Conservation (phyloP, 1,140 invertebrate genomes). For the Platorchestia sp. region DNA sequence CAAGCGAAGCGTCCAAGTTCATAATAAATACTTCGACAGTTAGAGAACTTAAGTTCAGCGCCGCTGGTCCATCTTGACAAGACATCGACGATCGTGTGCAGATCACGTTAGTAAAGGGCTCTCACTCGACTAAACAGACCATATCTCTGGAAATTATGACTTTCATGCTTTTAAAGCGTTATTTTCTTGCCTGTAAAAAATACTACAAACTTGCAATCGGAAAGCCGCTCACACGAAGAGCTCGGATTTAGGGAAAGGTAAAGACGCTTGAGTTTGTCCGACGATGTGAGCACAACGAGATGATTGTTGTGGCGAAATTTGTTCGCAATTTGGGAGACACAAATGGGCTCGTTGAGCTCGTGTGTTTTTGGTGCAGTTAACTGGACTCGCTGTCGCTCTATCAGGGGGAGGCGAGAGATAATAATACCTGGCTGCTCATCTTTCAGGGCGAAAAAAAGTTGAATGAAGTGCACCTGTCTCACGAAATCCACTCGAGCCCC, state of each 20-base stretch:
- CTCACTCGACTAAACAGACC: slow-evolving; percentile 44
- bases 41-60: slow-evolving; percentile 33
- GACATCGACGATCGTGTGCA: slow-evolving; percentile 49
- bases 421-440: not conserved
- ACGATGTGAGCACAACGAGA: not conserved
- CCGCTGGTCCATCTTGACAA: slow-evolving; percentile 17
- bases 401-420: not conserved
- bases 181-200: not conserved
- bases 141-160: slow-evolving; percentile 10
- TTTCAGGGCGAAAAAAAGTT: not conserved
- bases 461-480: not conserved
- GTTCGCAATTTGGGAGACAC: not conserved
- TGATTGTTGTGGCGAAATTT: not conserved
- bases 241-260: not conserved
- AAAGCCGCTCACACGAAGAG: not conserved
- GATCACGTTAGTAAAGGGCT: slow-evolving; percentile 16
- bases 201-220: not conserved
- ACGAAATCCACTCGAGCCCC: not conserved
- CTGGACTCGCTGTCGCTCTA: not conserved
- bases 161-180: not conserved
- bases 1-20: slow-evolving; percentile 18
- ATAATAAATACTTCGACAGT: slow-evolving; percentile 30
- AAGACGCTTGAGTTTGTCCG: not conserved
- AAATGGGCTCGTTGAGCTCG: not conserved
- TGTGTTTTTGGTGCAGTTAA: not conserved